These are phyloP conservation scores for Cordilura impudica DNA, from an alignment of 2,888 invertebrate species.

Conservation along the genomic window DNA sequence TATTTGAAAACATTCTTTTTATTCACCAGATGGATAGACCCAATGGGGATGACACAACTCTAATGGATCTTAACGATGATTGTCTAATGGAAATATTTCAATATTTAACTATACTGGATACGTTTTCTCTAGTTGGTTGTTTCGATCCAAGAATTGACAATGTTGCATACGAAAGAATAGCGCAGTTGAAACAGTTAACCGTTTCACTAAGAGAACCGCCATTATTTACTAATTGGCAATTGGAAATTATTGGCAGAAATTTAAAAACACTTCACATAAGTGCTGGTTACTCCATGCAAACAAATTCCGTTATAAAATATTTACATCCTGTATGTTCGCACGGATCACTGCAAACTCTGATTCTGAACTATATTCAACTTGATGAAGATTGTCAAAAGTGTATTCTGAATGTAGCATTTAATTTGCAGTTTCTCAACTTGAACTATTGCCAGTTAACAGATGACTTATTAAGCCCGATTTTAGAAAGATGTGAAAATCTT, in stretches of 20 bases:
- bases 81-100: conserved; percentile 59
- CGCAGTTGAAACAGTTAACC: conserved; percentile 45
- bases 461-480: conserved; percentile 47
- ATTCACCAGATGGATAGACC: not conserved
- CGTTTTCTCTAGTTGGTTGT: conserved; percentile 43
- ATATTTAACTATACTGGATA: conserved; percentile 52
- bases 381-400: conserved; percentile 40
- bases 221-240: conserved; percentile 36
- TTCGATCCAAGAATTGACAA: conserved; percentile 45
- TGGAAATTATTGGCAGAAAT: conserved; percentile 53
- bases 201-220: conserved; percentile 54
- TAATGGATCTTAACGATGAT: conserved; percentile 61
- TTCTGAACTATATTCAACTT: conserved; percentile 58
- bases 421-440: conserved; percentile 50
- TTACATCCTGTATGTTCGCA: conserved; percentile 53
- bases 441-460: conserved; percentile 60
- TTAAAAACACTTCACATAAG: conserved; percentile 53
- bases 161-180: conserved; percentile 54
- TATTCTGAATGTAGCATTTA: conserved; percentile 29
- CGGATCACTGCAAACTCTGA: conserved; percentile 25
- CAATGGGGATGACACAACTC: not conserved
- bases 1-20: not conserved
- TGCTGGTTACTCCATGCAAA: conserved; percentile 53
- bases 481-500: conserved; percentile 43
- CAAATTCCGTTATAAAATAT: conserved; percentile 30